Evolutionary conservation across 1,140 invertebrate genomes (phyloP).

Genomic region (Lepidurus apus): DNA sequence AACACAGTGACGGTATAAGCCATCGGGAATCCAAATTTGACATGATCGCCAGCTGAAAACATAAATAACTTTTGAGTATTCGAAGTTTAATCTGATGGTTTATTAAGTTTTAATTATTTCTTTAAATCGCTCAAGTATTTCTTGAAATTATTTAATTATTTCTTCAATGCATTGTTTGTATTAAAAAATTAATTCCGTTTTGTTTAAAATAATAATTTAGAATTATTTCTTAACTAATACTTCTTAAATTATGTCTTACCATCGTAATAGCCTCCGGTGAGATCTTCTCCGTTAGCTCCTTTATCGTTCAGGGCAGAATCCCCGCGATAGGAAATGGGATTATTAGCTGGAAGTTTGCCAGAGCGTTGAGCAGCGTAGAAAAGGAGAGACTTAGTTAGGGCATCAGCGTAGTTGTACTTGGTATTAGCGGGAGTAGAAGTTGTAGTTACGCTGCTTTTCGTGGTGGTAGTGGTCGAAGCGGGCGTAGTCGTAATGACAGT

Average conservation of each 20-base stretch:
- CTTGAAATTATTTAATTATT: constrained; percentile 23
- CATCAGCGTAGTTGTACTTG: constrained; percentile 51
- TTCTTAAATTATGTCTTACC: constrained; percentile 44
- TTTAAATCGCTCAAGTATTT: too few relatives aligned
- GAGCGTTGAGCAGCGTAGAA: constrained; percentile 63
- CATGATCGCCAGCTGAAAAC: constrained; percentile 56
- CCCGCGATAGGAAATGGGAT: constrained; percentile 54
- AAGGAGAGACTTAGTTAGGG: constrained; percentile 52
- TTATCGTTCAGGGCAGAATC: constrained; percentile 56
- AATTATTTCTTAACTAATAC: neutral
- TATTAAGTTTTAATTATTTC: neutral
- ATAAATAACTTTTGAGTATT: neutral
- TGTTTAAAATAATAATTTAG: neutral
- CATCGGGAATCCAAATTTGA: constrained; percentile 62
- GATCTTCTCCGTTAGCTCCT: constrained; percentile 52
- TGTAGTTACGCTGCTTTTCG: constrained; percentile 9
- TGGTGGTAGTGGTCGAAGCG: constrained; percentile 5
- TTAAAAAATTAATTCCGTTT: too few relatives aligned
- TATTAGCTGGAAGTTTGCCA: constrained; percentile 52
- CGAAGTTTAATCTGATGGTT: neutral
- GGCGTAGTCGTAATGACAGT: constrained; percentile 22
- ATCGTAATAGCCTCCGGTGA: constrained; percentile 63
- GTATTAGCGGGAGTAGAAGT: constrained; percentile 39
- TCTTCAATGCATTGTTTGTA: neutral
- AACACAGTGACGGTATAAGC: constrained; percentile 54